Evolutionary conservation across 35 echinoderm and acorn worm genomes (phyloP).

Genomic region (Apostichopus japonicus): DNA sequence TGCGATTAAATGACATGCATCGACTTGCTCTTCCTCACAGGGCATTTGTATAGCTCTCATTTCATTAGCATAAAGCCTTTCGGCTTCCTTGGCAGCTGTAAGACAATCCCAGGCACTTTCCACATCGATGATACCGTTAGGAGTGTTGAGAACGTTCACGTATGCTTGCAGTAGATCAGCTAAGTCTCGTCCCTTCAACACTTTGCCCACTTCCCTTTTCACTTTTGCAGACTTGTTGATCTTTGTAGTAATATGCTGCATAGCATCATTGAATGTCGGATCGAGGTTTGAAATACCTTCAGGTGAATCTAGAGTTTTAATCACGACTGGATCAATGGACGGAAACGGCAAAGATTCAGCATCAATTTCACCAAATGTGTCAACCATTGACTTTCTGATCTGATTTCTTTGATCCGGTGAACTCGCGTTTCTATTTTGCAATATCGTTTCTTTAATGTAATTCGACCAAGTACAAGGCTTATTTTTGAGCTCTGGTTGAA

Average conservation of each 20-base stretch:
- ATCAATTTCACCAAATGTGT: slow-evolving; percentile 50
- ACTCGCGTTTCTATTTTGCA: background rate
- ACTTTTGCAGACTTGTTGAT: slow-evolving; percentile 22
- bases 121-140: background rate
- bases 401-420: background rate
- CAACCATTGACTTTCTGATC: background rate
- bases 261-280: background rate
- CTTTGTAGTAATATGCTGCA: background rate
- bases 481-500: background rate
- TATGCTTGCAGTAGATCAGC: slow-evolving; percentile 1
- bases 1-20: background rate
- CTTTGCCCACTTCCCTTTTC: background rate
- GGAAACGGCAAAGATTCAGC: slow-evolving; percentile 23
- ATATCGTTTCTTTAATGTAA: background rate
- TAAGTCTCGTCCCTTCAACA: background rate
- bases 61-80: background rate
- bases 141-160: slow-evolving; percentile 7
- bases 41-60: slow-evolving; percentile 14
- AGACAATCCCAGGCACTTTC: slow-evolving; percentile 11
- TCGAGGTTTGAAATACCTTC: background rate
- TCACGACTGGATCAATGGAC: background rate
- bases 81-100: background rate
- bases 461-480: background rate
- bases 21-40: background rate
- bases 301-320: slow-evolving; percentile 17